These are phyloP conservation scores for Pantherophis vulpinus DNA, from an alignment of 2,797 vertebrate genomes.

Conservation along the genomic window DNA sequence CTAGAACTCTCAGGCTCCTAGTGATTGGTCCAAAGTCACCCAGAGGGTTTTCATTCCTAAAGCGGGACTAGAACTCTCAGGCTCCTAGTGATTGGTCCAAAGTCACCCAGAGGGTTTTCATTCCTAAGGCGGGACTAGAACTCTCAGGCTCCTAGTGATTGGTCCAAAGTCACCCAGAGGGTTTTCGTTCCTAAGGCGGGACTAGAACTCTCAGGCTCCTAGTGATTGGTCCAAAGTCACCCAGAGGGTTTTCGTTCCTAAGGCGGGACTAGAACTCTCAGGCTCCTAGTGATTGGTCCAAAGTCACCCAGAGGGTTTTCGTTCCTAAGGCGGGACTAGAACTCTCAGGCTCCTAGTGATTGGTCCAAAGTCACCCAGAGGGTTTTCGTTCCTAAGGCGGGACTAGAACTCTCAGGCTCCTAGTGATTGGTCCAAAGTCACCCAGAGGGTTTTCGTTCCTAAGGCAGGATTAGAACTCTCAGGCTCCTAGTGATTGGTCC, in stretches of 20 bases:
- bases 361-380: accelerated
- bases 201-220: neutral
- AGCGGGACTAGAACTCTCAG: neutral
- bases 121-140: neutral
- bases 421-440: neutral
- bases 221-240: neutral
- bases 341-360: neutral
- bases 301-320: accelerated
- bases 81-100: neutral
- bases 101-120: too few species aligned
- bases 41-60: accelerated
- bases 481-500: neutral
- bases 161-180: neutral
- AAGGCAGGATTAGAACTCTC: neutral
- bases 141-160: neutral
- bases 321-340: neutral
- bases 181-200: neutral
- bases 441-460: too few species aligned
- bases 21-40: neutral
- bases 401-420: neutral
- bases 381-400: accelerated
- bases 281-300: neutral
- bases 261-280: neutral
- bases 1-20: neutral
- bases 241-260: accelerated